A percentile compares a stretch with the other conserved stretches of the same genome.
phyloP scores from a whole-genome alignment of 2,113 vertebrate genomes.

The Scophthalmus maximus region DNA sequence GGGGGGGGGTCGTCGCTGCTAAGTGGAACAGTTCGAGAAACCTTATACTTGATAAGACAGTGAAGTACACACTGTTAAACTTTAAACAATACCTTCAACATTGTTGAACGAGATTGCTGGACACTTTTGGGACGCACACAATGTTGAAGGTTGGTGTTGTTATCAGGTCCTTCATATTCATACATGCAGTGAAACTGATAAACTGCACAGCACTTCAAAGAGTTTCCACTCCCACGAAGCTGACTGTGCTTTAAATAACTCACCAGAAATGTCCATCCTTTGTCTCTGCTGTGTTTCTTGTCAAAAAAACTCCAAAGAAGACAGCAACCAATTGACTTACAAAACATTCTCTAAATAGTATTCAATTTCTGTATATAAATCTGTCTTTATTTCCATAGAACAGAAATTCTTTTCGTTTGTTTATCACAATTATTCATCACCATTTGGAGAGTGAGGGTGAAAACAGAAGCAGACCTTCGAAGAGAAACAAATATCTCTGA shows the following conservation, averaged over 20 bases:
- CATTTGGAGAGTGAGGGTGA: conserved; percentile 70
- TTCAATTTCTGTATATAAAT: conserved; percentile 76
- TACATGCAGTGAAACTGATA: conserved; percentile 56
- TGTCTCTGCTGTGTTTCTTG: conserved; percentile 22
- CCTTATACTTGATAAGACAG: conserved; percentile 34
- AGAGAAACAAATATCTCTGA: conserved; percentile 63
- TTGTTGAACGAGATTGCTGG: conserved; percentile 14
- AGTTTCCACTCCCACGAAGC: conserved; percentile 57
- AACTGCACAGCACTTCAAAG: conserved; percentile 55
- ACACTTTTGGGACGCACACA: conserved; percentile 19
- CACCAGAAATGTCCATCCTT: conserved; percentile 61
- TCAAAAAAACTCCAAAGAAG: conserved; percentile 34
- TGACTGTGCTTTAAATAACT: conserved; percentile 67
- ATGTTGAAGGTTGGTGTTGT: no score
- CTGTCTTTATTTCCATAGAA: conserved; percentile 73
- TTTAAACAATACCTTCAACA: conserved; percentile 26
- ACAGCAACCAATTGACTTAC: conserved; percentile 13
- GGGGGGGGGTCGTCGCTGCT: conserved; percentile 12
- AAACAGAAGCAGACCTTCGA: conserved; percentile 64
- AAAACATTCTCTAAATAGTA: conserved; percentile 69
- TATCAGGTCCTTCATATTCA: conserved; percentile 61
- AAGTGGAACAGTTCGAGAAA: conserved; percentile 28
- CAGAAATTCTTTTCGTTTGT: conserved; percentile 37
- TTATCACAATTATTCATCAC: conserved; percentile 71
- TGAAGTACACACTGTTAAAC: conserved; percentile 40